Evolutionary conservation across 2,797 vertebrate species (phyloP).

Genomic region (Chiroxiphia lanceolata): DNA sequence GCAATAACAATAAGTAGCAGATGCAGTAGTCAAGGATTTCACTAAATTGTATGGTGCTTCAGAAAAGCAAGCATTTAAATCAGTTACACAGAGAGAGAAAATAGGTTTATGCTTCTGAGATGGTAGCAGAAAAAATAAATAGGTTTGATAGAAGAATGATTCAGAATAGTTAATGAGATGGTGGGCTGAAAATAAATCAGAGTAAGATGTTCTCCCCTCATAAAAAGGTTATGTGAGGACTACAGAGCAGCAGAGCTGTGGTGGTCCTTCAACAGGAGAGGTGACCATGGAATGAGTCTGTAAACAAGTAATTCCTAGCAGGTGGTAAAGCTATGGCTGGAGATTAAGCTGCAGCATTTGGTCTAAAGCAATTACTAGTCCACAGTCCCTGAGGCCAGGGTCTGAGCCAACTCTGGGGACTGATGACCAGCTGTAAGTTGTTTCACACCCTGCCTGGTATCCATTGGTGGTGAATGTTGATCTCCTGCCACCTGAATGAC

Average conservation of each 20-base stretch:
- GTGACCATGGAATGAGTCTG: not conserved
- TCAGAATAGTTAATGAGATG: not conserved
- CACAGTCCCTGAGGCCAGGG: fast-evolving
- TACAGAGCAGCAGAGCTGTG: not conserved
- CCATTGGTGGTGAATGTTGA: fast-evolving
- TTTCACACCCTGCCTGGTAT: not conserved
- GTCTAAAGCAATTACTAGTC: not conserved
- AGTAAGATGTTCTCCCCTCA: not conserved
- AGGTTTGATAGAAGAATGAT: not conserved
- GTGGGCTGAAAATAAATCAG: not conserved
- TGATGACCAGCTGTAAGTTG: not conserved
- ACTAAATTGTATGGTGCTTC: conserved; percentile 5
- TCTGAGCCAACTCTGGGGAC: not conserved
- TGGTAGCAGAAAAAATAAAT: not conserved
- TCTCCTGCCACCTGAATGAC: not conserved
- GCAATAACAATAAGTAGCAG: not conserved
- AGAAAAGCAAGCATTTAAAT: conserved; percentile 51
- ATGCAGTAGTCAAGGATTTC: not conserved
- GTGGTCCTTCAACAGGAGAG: not conserved
- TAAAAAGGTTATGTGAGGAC: not conserved
- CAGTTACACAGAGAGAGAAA: not conserved
- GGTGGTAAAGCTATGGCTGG: fast-evolving
- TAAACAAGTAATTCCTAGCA: not conserved
- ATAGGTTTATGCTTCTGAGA: conserved; percentile 2
- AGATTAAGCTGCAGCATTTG: not conserved